Evolutionary conservation across 2,888 invertebrate species (phyloP), one percentile per base, ranked within the genome.

Genomic region (Plebejus melissa): DNA sequence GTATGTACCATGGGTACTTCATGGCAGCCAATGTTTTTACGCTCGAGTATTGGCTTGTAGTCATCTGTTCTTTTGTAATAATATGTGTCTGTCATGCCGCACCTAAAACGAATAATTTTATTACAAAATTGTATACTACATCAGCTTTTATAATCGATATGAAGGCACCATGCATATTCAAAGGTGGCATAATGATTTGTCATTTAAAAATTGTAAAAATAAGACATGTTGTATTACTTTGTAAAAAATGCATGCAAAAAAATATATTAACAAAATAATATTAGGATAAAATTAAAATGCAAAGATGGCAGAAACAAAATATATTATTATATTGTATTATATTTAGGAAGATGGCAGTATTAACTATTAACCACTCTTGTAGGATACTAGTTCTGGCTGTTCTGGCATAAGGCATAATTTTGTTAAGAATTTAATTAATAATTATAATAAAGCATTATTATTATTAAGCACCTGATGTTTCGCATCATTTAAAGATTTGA

Each of bases 1-100:
- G 97, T 96, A 85, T 98, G 98, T 2, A 99, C 95, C 98, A 99
- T 97, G 0, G 98, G 98, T 0, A 99, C 99, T 4, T 91, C 83
- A 84, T 96, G 97, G 83, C 97, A 97, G 0, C 98, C 98, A 0
- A 88, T 84, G 76, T 94, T 94, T 77, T 96, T 94, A 16, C 96
- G 89, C 78, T 96, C 94, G 69, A 97, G 91, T 74, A 99, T 97
- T 1, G 96, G 95, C 81, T 96, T 95, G 85, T 99, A 99, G 70
- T 97, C 96, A 5, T 97, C 96, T 0, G 98, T 97, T 82, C 98
- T 94, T 79, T 94, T 88, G 86, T 98, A 97, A 85, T 98, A 97
- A 85, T 96, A 98, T 78, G 96, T 95, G 0, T 95, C 94, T 0
- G 70, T 71, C 58, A 75, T 75, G 6, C 76, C 77, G 5, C 76